phyloP scores from a whole-genome alignment of 2,113 vertebrate species.

The Eulemur macaco region DNA sequence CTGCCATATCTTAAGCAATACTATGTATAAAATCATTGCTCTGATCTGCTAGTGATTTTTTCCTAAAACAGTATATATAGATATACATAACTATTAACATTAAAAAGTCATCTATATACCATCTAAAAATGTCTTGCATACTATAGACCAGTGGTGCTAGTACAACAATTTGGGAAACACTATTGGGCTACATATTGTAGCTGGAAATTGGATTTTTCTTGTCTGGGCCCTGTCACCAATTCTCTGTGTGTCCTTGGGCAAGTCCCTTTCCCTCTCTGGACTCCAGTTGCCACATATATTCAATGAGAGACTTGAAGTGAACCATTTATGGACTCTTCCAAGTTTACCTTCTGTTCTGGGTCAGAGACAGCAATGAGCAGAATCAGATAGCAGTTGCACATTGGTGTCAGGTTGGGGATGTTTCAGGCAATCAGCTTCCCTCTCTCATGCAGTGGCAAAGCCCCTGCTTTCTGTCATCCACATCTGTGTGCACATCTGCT shows the following conservation, averaged over 20 bases:
- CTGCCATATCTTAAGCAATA: slow-evolving; percentile 1
- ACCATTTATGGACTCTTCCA: not conserved
- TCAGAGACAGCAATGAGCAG: not conserved
- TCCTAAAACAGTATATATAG: not conserved
- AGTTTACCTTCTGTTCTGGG: not conserved
- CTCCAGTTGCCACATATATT: not conserved
- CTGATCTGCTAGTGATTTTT: not conserved
- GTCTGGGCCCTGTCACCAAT: not conserved
- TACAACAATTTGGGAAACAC: not conserved
- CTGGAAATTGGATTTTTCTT: not conserved
- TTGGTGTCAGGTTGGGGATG: not conserved
- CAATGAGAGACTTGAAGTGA: not conserved
- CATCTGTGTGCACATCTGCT: not conserved
- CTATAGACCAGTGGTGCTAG: not conserved
- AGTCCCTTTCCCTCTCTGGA: not conserved
- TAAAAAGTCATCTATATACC: not conserved
- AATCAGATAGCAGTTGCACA: not conserved
- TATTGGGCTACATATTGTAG: not conserved
- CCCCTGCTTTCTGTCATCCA: not conserved
- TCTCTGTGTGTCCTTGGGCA: not conserved
- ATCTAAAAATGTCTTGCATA: not conserved
- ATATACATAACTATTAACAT: not conserved
- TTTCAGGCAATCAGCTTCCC: not conserved
- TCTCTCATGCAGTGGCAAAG: not conserved
- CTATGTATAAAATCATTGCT: not conserved